Evolutionary conservation across 2,113 vertebrate genomes (phyloP).

Genomic region (Dinomys branickii): DNA sequence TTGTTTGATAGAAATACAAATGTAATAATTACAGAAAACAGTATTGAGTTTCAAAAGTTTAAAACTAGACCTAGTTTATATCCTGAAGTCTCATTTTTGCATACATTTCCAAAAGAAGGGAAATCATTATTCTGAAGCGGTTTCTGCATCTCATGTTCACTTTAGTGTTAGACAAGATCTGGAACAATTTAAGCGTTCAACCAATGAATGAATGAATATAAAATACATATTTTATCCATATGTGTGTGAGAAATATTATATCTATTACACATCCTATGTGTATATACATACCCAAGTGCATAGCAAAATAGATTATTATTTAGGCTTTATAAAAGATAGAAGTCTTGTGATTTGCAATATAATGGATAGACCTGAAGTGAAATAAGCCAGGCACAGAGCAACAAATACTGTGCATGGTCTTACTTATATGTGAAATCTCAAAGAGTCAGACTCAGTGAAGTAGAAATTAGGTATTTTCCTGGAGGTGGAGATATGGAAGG

Average conservation of each 20-base stretch:
- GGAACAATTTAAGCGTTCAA: no score
- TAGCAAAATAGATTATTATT: no score
- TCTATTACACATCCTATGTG: no score
- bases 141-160: not conserved
- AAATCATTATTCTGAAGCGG: not conserved
- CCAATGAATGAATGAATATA: no score
- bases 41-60: not conserved
- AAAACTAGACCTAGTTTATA: not conserved
- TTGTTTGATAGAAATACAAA: not conserved
- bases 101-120: not conserved
- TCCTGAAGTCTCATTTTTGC: not conserved
- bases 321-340: not conserved
- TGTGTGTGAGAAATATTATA: no score
- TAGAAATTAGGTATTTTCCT: not conserved
- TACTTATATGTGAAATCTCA: not conserved
- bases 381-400: not conserved
- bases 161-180: not conserved
- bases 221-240: no score
- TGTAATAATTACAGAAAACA: not conserved
- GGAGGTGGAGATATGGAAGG: not conserved
- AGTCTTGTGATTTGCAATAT: not conserved
- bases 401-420: no score
- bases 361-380: not conserved
- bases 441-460: not conserved
- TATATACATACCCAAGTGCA: no score